Evolutionary conservation across 2,797 vertebrate species (phyloP).

Genomic region (Hydrophis major): DNA sequence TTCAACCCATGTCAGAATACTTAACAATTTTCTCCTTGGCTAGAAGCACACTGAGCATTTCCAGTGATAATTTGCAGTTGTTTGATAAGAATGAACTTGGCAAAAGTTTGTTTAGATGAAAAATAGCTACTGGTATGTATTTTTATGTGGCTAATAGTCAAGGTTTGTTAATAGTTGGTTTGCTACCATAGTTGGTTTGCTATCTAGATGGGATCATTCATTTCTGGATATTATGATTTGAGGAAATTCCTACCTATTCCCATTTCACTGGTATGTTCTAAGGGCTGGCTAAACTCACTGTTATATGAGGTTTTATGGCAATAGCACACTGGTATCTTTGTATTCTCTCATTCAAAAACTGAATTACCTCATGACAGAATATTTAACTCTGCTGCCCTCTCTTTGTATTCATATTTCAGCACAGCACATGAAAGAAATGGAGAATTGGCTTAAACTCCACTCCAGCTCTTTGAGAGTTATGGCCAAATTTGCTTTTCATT

Average conservation of each 20-base stretch:
- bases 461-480: slow-evolving; percentile 48
- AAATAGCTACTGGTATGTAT: neutral
- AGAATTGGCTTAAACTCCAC: slow-evolving; percentile 44
- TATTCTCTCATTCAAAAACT: slow-evolving; percentile 44
- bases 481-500: slow-evolving; percentile 47
- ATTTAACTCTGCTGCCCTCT: slow-evolving; percentile 52
- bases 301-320: slow-evolving; percentile 58
- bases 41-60: neutral
- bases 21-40: neutral
- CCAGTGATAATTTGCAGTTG: neutral
- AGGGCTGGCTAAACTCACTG: slow-evolving; percentile 45
- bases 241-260: slow-evolving; percentile 47
- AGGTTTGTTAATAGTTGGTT: slow-evolving; percentile 19
- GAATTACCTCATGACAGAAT: slow-evolving; percentile 66
- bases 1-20: no score
- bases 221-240: slow-evolving; percentile 48
- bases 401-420: slow-evolving; percentile 67
- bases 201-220: slow-evolving; percentile 37
- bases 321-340: slow-evolving; percentile 66
- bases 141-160: neutral
- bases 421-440: slow-evolving; percentile 55
- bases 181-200: slow-evolving; percentile 29
- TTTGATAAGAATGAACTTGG: neutral
- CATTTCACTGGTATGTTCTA: slow-evolving; percentile 57
- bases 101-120: neutral